phyloP scores from a whole-genome alignment of 2,113 vertebrate genomes.

The Neolamprologus longior region DNA sequence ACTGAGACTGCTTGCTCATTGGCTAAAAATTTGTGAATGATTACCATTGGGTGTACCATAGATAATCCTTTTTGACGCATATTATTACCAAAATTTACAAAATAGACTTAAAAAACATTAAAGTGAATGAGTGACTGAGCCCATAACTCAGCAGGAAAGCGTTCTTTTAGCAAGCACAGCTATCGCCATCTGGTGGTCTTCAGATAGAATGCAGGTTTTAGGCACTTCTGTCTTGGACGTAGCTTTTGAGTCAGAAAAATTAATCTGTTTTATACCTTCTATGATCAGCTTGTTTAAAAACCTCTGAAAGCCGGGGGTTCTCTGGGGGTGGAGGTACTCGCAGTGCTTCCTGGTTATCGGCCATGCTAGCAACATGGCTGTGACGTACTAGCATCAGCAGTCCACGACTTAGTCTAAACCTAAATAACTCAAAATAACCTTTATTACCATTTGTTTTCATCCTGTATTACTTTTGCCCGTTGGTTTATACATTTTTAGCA shows the following conservation, averaged over 20 bases:
- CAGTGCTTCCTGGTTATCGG: neutral
- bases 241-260: neutral
- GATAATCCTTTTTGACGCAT: neutral
- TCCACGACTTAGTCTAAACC: accelerated
- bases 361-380: neutral
- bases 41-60: neutral
- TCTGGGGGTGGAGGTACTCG: neutral
- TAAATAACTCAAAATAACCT: neutral
- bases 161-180: neutral
- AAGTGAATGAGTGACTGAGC: neutral
- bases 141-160: neutral
- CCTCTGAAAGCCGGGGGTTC: accelerated
- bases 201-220: neutral
- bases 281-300: neutral
- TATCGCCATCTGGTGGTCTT: neutral
- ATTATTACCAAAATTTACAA: neutral
- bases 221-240: neutral
- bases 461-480: neutral
- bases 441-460: accelerated
- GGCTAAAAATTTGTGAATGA: neutral
- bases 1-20: neutral
- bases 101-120: neutral
- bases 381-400: neutral
- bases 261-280: accelerated
- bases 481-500: neutral